phyloP scores from a whole-genome alignment of 92 coral and sea anemone genomes.

The Plumapathes pennacea region DNA sequence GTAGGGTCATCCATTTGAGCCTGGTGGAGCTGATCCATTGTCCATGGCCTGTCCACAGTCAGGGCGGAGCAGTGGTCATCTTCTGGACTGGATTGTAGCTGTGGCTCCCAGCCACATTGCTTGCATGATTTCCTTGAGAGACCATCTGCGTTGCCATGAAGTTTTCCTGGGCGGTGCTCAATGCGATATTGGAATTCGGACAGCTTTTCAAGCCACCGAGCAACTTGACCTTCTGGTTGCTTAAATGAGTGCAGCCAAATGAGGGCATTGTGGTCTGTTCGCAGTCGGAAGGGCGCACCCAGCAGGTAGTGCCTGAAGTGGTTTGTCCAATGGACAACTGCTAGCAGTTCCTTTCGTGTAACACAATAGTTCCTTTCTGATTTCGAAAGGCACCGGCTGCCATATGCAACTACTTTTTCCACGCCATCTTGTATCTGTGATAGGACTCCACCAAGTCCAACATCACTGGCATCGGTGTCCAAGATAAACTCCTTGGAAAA shows the following conservation, averaged over 20 bases:
- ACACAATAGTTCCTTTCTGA: constrained; percentile 21
- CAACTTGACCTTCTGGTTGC: too few species aligned
- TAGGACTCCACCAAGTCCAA: constrained; percentile 30
- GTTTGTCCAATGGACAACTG: constrained; percentile 12
- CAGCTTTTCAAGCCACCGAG: too few species aligned
- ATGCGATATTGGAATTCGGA: too few species aligned
- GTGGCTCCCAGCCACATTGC: too few species aligned
- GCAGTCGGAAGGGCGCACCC: constrained; percentile 14
- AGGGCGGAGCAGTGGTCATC: constrained; percentile 3
- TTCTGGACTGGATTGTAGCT: too few species aligned
- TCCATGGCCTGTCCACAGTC: too few species aligned
- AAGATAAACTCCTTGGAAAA: constrained; percentile 30
- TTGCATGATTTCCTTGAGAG: too few species aligned
- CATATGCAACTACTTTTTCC: constrained; percentile 31
- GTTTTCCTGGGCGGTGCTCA: too few species aligned
- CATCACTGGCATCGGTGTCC: constrained; percentile 36
- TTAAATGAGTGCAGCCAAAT: constrained; percentile 33
- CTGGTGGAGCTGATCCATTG: constrained; percentile 7
- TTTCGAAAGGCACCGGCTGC: constrained; percentile 21
- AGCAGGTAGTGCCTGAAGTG: constrained; percentile 4
- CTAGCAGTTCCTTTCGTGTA: constrained; percentile 27
- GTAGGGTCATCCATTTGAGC: constrained; percentile 9
- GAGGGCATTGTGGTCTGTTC: constrained; percentile 16
- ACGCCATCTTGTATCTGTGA: constrained; percentile 23
- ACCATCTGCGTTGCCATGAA: too few species aligned